Percentiles rank a stretch among this genome's conserved stretches.
phyloP scores from a whole-genome alignment of 2,888 invertebrate species.

The Coenonympha glycerion region DNA sequence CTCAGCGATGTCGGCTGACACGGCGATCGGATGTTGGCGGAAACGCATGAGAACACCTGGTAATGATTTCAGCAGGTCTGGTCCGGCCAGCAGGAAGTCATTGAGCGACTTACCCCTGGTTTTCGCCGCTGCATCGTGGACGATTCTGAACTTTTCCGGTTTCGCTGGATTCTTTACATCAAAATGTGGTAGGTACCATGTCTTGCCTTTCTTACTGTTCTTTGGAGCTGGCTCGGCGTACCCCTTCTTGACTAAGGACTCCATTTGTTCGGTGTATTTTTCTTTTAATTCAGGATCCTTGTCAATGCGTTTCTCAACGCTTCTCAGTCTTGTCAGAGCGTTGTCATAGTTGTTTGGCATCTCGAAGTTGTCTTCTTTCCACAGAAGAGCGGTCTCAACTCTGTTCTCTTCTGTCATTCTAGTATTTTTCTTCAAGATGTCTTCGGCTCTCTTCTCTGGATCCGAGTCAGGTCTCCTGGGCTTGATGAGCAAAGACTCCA shows the following conservation, averaged over 20 bases:
- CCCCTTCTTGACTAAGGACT: too few relatives aligned
- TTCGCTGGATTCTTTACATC: conserved; percentile 22
- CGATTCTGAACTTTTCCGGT: conserved; percentile 23
- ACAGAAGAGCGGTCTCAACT: conserved; percentile 4
- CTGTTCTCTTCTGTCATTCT: not conserved
- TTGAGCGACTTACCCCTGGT: conserved; percentile 12
- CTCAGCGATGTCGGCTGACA: conserved; percentile 29
- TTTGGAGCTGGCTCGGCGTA: too few relatives aligned
- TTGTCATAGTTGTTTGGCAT: conserved; percentile 7
- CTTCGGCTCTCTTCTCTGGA: conserved; percentile 5
- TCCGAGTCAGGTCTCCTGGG: conserved; percentile 3
- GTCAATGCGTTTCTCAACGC: conserved; percentile 4
- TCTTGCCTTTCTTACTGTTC: too few relatives aligned
- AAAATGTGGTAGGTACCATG: conserved; percentile 26
- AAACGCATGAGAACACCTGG: conserved; percentile 28
- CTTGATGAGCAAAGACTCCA: too few relatives aligned
- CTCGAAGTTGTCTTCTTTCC: not conserved
- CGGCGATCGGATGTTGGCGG: conserved; percentile 21
- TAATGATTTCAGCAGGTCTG: conserved; percentile 27
- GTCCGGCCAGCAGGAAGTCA: conserved; percentile 24
- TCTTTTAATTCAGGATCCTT: too few relatives aligned
- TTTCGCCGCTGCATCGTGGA: conserved; percentile 25
- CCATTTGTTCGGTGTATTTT: too few relatives aligned
- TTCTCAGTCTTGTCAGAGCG: not conserved
- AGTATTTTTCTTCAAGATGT: not conserved